Evolutionary conservation across 2,888 invertebrate species (phyloP), one percentile per base, ranked within the genome.

Genomic region (Ariolimax columbianus): DNA sequence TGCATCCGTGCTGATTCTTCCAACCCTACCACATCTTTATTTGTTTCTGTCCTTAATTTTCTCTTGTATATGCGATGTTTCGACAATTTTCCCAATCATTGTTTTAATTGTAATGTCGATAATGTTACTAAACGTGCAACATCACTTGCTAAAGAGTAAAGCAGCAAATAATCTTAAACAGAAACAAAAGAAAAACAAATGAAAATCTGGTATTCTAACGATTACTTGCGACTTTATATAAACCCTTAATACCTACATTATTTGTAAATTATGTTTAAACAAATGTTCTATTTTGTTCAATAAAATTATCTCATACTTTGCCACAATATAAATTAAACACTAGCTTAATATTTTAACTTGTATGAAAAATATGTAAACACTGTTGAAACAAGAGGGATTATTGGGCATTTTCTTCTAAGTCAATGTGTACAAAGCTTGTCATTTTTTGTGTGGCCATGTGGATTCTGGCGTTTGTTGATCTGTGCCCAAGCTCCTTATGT

Each of bases 311-410:
- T 72, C 4, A 72, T 26, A 26, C 40, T 40, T 72, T 38, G 72
- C 11, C 72, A 38, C 23, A 40, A 40, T 3, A 72, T 38, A 14
- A 72, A 40, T 14, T 72, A 38, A 72, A 26, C 19, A 72, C 30
- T 38, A 40, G 14, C 38, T 70, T 70, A 26, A 38, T 19, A 38
- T 36, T 36, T 72, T 40, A 26, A 26, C 14, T 36, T 47, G 11
- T 36, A 55, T 23, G 55, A 55, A 17, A 55, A 55, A 55, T 43
- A 26, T 47, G 19, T 43, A 30, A 75, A 66, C 47, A 33, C 51
- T 75, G 47, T 47, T n/a, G 43, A 47, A 75, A 75, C n/a, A 75
- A 75, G 73, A 55, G 47, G 47, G 47, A 75, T 75, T 75, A 47
- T 17, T 2, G 73, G n/a, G 47, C 7, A 30, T 75, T 75, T 26